Percentiles rank a stretch among this genome's conserved stretches.
Evolutionary conservation across 2,113 vertebrate species (phyloP).

Genomic region (Istiophorus platypterus): DNA sequence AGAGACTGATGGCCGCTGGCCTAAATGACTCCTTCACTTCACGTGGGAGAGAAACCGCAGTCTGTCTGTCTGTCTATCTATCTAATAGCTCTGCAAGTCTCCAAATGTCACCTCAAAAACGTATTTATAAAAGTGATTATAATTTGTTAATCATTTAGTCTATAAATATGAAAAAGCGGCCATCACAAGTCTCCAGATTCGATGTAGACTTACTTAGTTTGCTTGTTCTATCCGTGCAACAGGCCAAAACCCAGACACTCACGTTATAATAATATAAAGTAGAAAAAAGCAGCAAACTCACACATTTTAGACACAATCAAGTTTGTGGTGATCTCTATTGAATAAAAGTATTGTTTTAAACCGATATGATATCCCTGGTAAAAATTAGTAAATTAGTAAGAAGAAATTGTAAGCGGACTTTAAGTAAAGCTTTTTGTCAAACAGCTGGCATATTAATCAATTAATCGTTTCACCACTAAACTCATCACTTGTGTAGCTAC

Average conservation of each 20-base stretch:
- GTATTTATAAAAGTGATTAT: background rate
- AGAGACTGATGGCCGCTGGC: slow-evolving; percentile 58
- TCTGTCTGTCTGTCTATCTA: background rate
- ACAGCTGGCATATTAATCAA: no score
- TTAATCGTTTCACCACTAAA: no score
- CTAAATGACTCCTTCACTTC: background rate
- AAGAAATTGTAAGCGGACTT: no score
- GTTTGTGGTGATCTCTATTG: background rate
- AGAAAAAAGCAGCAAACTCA: background rate
- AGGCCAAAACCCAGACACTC: background rate
- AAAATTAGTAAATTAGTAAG: no score
- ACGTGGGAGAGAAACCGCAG: background rate
- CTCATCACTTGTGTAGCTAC: no score
- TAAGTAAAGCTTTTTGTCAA: no score
- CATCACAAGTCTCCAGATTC: background rate
- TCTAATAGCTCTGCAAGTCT: background rate
- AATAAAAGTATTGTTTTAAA: no score
- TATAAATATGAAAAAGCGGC: background rate
- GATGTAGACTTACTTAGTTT: no score
- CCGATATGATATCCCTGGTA: no score
- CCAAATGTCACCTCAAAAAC: no score
- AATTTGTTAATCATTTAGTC: background rate
- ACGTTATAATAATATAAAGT: background rate
- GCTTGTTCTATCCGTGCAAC: background rate
- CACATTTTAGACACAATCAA: background rate